These are phyloP conservation scores for Montifringilla adamsi DNA, from an alignment of 2,113 vertebrate genomes.

Conservation along the genomic window DNA sequence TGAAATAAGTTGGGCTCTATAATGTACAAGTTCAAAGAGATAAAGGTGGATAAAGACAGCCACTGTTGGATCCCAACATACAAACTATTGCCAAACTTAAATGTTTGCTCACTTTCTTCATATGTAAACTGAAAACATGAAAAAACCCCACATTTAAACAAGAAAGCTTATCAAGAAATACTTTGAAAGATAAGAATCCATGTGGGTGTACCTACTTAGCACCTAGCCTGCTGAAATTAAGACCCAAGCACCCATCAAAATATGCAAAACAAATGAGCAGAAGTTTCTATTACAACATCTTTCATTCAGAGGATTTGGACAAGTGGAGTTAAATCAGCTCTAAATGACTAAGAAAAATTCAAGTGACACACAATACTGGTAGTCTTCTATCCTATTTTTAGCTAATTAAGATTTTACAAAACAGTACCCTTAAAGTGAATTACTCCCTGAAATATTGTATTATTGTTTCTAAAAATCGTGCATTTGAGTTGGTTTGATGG, in stretches of 20 bases:
- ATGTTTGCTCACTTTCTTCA: not conserved
- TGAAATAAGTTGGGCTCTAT: not conserved
- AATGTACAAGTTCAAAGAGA: not conserved
- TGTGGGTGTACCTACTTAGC: not conserved
- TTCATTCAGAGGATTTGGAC: not conserved
- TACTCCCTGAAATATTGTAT: not conserved
- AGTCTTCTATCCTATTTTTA: not conserved
- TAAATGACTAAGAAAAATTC: not conserved
- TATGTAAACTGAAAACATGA: not conserved
- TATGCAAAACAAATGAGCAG: fast-evolving
- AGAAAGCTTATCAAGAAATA: not conserved
- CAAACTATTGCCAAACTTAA: not conserved
- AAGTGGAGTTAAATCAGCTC: not conserved
- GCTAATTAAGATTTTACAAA: not conserved
- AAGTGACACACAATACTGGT: not conserved
- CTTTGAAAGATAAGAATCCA: not conserved
- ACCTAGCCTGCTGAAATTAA: not conserved
- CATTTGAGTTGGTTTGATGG: not conserved
- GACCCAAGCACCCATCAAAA: not conserved
- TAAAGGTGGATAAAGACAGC: not conserved
- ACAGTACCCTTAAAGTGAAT: not conserved
- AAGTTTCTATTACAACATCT: not conserved
- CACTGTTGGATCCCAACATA: not conserved
- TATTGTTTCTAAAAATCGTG: not conserved
- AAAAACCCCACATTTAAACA: not conserved